Percentiles rank a stretch among this genome's conserved stretches.
These are phyloP conservation scores for Tipula confusa DNA, from an alignment of 2,888 invertebrate species.

Conservation along the genomic window DNA sequence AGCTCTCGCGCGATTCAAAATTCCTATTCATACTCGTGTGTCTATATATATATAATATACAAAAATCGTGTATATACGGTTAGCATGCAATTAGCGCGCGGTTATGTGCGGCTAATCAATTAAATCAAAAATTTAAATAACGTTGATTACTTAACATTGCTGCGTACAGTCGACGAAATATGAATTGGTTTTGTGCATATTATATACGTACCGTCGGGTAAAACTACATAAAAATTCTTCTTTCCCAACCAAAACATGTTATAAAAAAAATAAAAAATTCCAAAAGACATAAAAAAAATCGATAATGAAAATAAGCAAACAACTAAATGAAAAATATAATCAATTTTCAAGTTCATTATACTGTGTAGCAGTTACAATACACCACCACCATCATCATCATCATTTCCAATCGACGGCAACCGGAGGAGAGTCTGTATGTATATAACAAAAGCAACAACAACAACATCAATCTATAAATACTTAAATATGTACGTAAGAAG, in stretches of 20 bases:
- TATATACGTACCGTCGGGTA: not conserved
- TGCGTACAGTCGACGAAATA: too few relatives aligned
- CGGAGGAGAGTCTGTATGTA: not conserved
- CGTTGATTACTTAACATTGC: too few relatives aligned
- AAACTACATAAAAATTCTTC: not conserved
- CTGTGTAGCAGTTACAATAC: not conserved
- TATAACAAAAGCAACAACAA: not conserved
- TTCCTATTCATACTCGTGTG: too few relatives aligned
- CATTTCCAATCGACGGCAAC: not conserved
- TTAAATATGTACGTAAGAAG: not conserved
- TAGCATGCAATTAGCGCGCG: too few relatives aligned
- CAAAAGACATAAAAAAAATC: slow-evolving; percentile 25
- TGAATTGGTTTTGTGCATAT: too few relatives aligned
- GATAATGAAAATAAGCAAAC: slow-evolving; percentile 20
- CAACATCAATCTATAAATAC: slow-evolving; percentile 13
- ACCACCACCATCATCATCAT: not conserved
- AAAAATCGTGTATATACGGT: too few relatives aligned
- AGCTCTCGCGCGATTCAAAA: too few relatives aligned
- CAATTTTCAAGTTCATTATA: slow-evolving; percentile 25
- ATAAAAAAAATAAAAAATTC: not conserved
- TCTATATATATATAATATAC: too few relatives aligned
- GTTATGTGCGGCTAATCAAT: too few relatives aligned
- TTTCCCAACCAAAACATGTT: not conserved
- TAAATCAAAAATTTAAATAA: too few relatives aligned
- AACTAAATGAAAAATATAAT: slow-evolving; percentile 20